Conservation (phyloP, 2,113 vertebrate species). For the Tragelaphus scriptus region DNA sequence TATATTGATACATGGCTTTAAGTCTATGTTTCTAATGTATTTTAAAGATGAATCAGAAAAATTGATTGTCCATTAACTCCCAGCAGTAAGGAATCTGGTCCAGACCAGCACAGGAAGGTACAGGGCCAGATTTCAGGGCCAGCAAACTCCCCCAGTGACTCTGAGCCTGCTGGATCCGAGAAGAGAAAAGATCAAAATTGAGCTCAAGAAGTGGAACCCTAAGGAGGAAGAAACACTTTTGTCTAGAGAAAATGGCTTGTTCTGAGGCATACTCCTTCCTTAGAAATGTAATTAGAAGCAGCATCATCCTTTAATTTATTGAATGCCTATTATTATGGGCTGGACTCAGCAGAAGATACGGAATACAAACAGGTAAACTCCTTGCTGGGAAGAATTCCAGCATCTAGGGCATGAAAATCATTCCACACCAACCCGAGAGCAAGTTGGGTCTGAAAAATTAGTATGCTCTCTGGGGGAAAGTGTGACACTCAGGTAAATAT, state of each 20-base stretch:
- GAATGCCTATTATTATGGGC: fast-evolving
- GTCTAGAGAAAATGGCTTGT: background rate
- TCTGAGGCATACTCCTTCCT: background rate
- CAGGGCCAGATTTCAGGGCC: fast-evolving
- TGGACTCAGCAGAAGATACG: fast-evolving
- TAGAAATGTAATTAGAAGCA: background rate
- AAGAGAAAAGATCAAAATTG: background rate
- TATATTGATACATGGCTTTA: background rate
- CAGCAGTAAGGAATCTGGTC: background rate
- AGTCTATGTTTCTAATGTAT: background rate
- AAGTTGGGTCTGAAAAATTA: background rate
- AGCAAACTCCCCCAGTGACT: fast-evolving
- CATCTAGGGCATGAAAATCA: no score
- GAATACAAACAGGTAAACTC: background rate
- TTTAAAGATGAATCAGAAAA: background rate
- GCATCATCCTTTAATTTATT: background rate
- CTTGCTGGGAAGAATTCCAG: background rate
- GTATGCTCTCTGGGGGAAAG: background rate
- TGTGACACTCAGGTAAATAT: background rate
- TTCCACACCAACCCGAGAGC: background rate
- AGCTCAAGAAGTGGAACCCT: fast-evolving
- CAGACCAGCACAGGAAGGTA: background rate
- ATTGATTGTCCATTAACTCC: background rate
- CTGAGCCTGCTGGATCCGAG: fast-evolving
- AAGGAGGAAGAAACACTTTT: background rate